These are phyloP conservation scores for Lasioglossum vierecki DNA, from an alignment of 2,888 invertebrate species.

Conservation along the genomic window DNA sequence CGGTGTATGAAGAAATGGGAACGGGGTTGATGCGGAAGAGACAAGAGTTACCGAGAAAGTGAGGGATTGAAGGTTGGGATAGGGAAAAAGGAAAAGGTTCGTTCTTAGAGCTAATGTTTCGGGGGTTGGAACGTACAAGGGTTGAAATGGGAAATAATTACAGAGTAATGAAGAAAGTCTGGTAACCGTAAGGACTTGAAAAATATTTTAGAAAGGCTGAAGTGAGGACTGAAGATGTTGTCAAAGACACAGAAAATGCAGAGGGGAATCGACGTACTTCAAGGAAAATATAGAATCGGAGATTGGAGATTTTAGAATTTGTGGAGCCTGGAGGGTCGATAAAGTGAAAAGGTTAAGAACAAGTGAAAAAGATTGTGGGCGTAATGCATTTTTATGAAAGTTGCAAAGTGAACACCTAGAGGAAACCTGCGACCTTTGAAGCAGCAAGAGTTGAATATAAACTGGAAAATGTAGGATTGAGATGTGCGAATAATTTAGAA, in stretches of 20 bases:
- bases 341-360: neutral
- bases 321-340: neutral
- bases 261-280: accelerated
- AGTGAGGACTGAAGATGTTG: neutral
- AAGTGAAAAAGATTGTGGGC: neutral
- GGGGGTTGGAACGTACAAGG: neutral
- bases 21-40: neutral
- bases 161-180: neutral
- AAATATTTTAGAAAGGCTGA: neutral
- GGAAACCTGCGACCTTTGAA: neutral
- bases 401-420: neutral
- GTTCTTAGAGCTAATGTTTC: neutral
- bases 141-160: neutral
- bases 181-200: neutral
- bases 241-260: neutral
- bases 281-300: neutral
- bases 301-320: neutral
- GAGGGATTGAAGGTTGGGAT: neutral
- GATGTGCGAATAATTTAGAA: neutral
- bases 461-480: neutral
- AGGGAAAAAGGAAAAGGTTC: neutral
- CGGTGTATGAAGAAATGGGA: neutral
- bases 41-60: neutral
- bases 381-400: neutral
- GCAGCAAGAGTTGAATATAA: neutral